A percentile compares a stretch with the other conserved stretches of the same genome.
These are phyloP conservation scores for Mactromeris polynyma DNA, from an alignment of 2,888 invertebrate genomes.

Conservation along the genomic window DNA sequence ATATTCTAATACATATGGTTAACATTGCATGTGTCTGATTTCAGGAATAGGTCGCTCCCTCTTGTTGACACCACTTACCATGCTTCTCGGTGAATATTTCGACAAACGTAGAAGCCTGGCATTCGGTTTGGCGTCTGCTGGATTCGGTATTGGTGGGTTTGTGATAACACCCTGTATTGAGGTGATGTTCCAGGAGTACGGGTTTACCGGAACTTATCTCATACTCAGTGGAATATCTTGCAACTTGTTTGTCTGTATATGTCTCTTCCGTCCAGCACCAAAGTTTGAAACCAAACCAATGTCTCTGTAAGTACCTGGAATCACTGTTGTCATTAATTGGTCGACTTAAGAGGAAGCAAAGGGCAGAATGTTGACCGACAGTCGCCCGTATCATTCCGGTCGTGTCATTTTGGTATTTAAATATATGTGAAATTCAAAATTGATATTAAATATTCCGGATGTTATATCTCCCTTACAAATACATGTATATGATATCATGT, in stretches of 20 bases:
- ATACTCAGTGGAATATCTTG: slow-evolving; percentile 72
- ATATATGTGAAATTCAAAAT: too few species aligned
- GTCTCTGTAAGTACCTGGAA: background rate
- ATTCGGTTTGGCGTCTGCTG: slow-evolving; percentile 77
- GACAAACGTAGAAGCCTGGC: slow-evolving; percentile 76
- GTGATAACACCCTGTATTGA: slow-evolving; percentile 72
- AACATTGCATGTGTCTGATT: background rate
- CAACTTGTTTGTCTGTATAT: slow-evolving; percentile 72
- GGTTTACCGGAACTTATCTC: slow-evolving; percentile 75
- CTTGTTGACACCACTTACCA: slow-evolving; percentile 73
- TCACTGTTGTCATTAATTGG: background rate
- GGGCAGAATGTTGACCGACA: too few species aligned
- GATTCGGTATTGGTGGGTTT: slow-evolving; percentile 80
- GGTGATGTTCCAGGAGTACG: slow-evolving; percentile 72
- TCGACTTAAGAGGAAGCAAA: too few species aligned
- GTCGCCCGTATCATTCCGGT: too few species aligned
- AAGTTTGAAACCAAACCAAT: background rate
- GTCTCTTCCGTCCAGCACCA: slow-evolving; percentile 71
- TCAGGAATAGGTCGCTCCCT: slow-evolving; percentile 78
- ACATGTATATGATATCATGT: too few species aligned
- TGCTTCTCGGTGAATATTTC: slow-evolving; percentile 79
- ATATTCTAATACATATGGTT: too few species aligned
- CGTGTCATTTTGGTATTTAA: too few species aligned
- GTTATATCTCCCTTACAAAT: too few species aligned
- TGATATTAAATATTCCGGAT: too few species aligned